Evolutionary conservation across 2,888 invertebrate species (phyloP), one percentile per base, ranked within the genome.

Genomic region (Panzeria rudis): DNA sequence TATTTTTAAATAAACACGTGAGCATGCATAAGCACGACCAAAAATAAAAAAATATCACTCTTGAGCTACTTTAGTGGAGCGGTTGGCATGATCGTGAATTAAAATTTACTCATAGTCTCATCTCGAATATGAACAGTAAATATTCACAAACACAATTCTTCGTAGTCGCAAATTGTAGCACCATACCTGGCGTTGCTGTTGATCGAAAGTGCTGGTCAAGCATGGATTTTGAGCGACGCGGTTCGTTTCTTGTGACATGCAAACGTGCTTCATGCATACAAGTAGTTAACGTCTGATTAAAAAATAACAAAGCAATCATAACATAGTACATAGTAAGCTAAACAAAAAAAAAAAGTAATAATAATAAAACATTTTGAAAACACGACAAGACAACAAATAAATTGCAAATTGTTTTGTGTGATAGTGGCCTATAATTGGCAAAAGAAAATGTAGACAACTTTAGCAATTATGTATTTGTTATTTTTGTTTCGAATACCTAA

Each of bases 141-240:
- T 11, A 62, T 15, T 41, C 44, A 41, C 54, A 17, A 25, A 20
- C 15, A 54, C 52, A 41, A 25, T 41, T n/a, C 8, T 15, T 41
- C 15, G 50, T 59, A 59, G 44, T 59, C 17, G 32, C 35, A 66
- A 32, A 44, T 13, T 64, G 41, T 32, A 17, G 8, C 25, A 25
- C 23, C 47, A 62, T 71, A 62, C 8, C 52, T 71, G 61, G 64
- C 54, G 64, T 80, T 23, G 5, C 13, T 61, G 78, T 64, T 68
- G 75, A 86, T 84, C 84, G 80, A 87, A 87, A 87, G 87, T 87
- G 81, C 75, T 86, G 87, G 78, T 79, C 82, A 82, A 71, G 78
- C 85, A 66, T 85, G 47, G 52, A 82, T 69, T 73, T 85, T 79
- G 59, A 78, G 68, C 35, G 73, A 75, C 62, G 50, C 81, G 64